Evolutionary conservation across 2,888 invertebrate genomes (phyloP).

Genomic region (Diaprepes abbreviatus): DNA sequence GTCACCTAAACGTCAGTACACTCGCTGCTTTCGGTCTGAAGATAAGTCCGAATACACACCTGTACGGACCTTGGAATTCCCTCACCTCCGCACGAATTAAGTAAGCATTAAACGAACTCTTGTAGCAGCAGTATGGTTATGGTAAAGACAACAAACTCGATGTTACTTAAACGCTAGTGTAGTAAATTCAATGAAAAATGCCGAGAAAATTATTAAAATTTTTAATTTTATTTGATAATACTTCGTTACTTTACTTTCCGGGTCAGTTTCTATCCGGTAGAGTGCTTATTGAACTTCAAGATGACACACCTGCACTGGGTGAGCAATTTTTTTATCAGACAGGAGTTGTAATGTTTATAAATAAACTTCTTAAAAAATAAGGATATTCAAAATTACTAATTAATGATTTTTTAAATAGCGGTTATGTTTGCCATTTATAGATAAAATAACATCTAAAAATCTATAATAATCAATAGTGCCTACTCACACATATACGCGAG

Average conservation of each 20-base stretch:
- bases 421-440: too few relatives aligned
- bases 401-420: too few relatives aligned
- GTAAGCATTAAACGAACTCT: conserved; percentile 45
- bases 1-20: not conserved
- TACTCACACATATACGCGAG: too few relatives aligned
- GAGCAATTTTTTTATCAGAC: conserved; percentile 1
- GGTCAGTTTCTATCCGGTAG: conserved; percentile 94
- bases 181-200: conserved; percentile 69
- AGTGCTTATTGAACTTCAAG: conserved; percentile 92
- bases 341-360: conserved; percentile 40
- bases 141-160: conserved; percentile 40
- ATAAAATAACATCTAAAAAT: too few relatives aligned
- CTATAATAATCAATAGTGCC: too few relatives aligned
- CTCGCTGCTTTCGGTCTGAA: not conserved
- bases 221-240: conserved; percentile 93
- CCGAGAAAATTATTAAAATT: conserved; percentile 92
- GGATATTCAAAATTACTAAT: too few relatives aligned
- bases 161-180: conserved; percentile 18
- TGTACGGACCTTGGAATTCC: conserved; percentile 56
- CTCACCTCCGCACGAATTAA: conserved; percentile 53
- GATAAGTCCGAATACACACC: conserved; percentile 42
- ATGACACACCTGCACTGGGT: conserved; percentile 91
- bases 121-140: conserved; percentile 50
- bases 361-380: conserved; percentile 11
- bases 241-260: conserved; percentile 92